Base-by-base conservation (phyloP, 2,888 invertebrate genomes). In the Cephus pygmeus region DNA sequence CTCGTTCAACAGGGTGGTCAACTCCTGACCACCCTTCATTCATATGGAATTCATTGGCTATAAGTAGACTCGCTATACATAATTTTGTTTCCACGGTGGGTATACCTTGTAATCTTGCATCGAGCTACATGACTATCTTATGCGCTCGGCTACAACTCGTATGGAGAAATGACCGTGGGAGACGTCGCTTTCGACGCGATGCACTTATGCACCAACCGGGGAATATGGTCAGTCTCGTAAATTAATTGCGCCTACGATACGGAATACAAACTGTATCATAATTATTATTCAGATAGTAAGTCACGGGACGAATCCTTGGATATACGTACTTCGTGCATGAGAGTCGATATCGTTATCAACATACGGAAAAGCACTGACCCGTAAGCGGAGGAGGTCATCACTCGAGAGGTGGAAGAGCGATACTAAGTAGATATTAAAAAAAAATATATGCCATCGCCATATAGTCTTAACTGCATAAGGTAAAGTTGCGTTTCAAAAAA, bases 91-190 rank as follows among this genome's bases (percentile, higher is more conserved):
- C 56, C 56, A 23, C 9, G 56, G 23, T 23, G 23, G 56, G 56
- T 56, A 74, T 75, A 77, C 75, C 85, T 80, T 84, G 79, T 79
- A 82, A 84, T 85, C 83, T 79, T 69, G 77, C 75, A 84, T 85
- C 83, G 86, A 84, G 85, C 83, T 74, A 34, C 74, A 77, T 69
- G 34, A 35, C 75, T 73, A 75, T 80, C 77, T 79, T 76, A 73
- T 73, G 77, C 78, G 84, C 23, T 23, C 9, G 56, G 23, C 56
- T 56, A 56, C 23, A 56, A 23, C 23, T 56, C 56, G 56, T 23
- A 56, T 9, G 56, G 56, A 56, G 23, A 56, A 56, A 56, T 56
- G 2, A 56, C 56, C 56, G 56, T 56, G 56, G 56, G 56, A 56
- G 56, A 56, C 56, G 6, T 56, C 56, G 23, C 56, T 23, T 23